Conservation (phyloP, 2,113 vertebrate species). For the Cyrtonyx montezumae region DNA sequence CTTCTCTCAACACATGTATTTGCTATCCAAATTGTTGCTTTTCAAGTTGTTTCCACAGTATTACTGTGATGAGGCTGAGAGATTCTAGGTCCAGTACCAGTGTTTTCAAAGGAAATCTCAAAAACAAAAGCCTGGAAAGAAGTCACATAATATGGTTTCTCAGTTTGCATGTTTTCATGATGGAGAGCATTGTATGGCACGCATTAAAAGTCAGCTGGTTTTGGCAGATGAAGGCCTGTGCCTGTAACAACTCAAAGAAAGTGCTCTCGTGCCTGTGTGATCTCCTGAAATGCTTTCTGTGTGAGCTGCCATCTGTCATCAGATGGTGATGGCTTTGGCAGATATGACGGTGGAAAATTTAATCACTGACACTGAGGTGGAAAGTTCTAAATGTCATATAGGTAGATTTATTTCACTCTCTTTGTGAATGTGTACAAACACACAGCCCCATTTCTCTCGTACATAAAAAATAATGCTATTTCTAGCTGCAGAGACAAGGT, state of each 20-base stretch:
- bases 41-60: conserved; percentile 39
- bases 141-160: not conserved
- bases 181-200: not conserved
- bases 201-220: not conserved
- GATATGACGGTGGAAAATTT: not conserved
- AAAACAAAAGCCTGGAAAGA: not conserved
- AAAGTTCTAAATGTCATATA: not conserved
- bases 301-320: not conserved
- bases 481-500: conserved; percentile 1
- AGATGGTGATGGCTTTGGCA: not conserved
- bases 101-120: conserved; percentile 1
- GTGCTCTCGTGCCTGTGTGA: not conserved
- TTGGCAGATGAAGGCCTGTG: not conserved
- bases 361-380: not conserved
- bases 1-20: not conserved
- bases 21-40: conserved; percentile 7
- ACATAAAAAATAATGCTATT: not conserved
- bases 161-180: not conserved
- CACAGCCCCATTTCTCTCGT: not conserved
- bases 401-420: not conserved
- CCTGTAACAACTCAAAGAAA: not conserved
- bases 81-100: not conserved
- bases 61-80: not conserved
- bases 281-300: not conserved
- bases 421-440: not conserved